Conservation (phyloP, 2,888 invertebrate species). For the Tipula unca region DNA sequence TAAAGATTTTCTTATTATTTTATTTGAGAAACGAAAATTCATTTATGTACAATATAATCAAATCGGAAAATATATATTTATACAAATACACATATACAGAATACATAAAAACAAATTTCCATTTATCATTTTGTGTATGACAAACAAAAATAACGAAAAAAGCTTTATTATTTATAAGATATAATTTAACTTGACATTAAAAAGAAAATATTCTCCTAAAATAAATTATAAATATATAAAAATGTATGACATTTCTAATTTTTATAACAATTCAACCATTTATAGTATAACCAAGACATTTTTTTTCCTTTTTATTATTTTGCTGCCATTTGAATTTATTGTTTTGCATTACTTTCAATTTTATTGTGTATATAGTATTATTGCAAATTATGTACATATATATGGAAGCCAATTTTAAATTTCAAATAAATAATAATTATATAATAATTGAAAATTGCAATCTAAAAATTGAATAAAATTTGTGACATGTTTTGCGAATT, state of each 20-base stretch:
- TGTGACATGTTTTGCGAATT: not conserved
- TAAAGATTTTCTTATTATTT: not conserved
- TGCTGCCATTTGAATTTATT: not conserved
- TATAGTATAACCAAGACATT: not conserved
- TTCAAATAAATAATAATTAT: not conserved
- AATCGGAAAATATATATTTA: not conserved
- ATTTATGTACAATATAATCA: not conserved
- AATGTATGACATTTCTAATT: constrained; percentile 15
- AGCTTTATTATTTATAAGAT: constrained; percentile 19
- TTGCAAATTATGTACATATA: not conserved
- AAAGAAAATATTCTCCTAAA: constrained; percentile 14
- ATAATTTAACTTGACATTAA: constrained; percentile 16
- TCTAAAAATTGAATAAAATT: not conserved
- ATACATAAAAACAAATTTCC: not conserved
- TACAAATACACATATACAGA: not conserved
- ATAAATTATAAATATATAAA: constrained; percentile 10
- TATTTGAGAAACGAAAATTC: not conserved
- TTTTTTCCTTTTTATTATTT: not conserved
- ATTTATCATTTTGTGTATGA: constrained; percentile 16
- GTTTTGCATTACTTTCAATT: constrained; percentile 14
- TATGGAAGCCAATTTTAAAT: not conserved
- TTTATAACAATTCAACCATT: constrained; percentile 1
- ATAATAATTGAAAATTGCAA: not conserved
- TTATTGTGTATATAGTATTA: not conserved
- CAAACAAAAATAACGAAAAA: constrained; percentile 1